Percentiles rank a stretch among this genome's conserved stretches.
Conservation (phyloP, 2,888 invertebrate genomes). For the Coenonympha arcania region DNA sequence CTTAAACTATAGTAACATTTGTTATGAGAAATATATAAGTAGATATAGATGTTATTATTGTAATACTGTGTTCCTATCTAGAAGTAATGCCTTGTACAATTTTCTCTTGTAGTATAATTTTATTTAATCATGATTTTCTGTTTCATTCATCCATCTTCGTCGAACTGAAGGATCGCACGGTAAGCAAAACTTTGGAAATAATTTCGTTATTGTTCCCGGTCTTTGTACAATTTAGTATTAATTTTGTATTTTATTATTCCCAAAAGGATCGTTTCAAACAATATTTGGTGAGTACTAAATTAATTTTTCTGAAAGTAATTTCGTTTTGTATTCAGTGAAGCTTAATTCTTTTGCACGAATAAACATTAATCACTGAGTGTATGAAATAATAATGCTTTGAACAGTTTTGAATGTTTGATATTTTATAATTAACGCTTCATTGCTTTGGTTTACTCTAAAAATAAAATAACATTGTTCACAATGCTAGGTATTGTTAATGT, state of each 20-base stretch:
- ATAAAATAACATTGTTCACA: background rate
- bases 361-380: background rate
- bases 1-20: background rate
- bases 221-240: constrained; percentile 24
- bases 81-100: background rate
- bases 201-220: constrained; percentile 17
- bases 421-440: background rate
- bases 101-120: constrained; percentile 13
- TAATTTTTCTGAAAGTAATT: background rate
- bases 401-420: background rate
- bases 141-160: constrained; percentile 32
- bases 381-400: constrained; percentile 5
- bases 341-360: background rate
- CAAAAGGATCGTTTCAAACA: constrained; percentile 66
- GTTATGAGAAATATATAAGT: too few species aligned
- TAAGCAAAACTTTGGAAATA: constrained; percentile 39
- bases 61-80: background rate
- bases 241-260: constrained; percentile 39
- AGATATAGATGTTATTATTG: background rate
- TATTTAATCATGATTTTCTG: constrained; percentile 23
- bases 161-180: constrained; percentile 55
- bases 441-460: background rate
- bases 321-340: background rate
- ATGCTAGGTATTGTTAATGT: too few species aligned
- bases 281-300: constrained; percentile 52